Evolutionary conservation across 1,140 invertebrate species (phyloP), one percentile per base, ranked within the genome.

Genomic region (Euschistus heros): DNA sequence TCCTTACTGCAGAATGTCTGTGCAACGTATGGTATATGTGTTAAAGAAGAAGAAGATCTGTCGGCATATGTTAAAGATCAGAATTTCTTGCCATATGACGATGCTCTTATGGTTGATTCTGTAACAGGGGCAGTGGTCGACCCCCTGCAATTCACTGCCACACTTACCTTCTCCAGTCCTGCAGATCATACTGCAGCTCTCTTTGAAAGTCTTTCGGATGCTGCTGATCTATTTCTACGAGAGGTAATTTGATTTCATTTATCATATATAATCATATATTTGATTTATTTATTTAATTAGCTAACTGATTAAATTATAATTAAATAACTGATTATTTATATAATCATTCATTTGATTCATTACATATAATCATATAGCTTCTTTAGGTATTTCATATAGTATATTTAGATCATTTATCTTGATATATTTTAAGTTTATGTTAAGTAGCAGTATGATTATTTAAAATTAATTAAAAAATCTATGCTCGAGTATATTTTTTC

Each of bases 41-140:
- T 90, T 72, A 86, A 90, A 72, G 86, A 88, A 70, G 86, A 87
- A 4, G 73, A 73, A 30, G 86, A 87, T 69, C 76, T 89, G 33
- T 84, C 86, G 27, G 73, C 76, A 7, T 89, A 89, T 72, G 89
- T 89, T 73, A 81, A 89, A 27, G 84, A 86, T 73, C 77, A 69
- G 22, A 68, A 68, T 26, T 72, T 73, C 52, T 61, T 72, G 8
- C 60, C 65, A 44, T 85, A 85, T 67, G 87, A 87, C 70, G 86
- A 88, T 52, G 83, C 84, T 0, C 88, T 90, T 80, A 88, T 91
- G 79, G 86, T 88, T 0, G 88, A 91, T 71, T 82, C 89, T 78
- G 80, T 82, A 17, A 85, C 83, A 0, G 86, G 84, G 5, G 80
- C 83, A 15, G 86, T 88, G 0, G 85, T 87, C 6, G 88, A 91